Conservation (phyloP, 53 echinoderm and acorn worm genomes). For the Holothuria scabra region DNA sequence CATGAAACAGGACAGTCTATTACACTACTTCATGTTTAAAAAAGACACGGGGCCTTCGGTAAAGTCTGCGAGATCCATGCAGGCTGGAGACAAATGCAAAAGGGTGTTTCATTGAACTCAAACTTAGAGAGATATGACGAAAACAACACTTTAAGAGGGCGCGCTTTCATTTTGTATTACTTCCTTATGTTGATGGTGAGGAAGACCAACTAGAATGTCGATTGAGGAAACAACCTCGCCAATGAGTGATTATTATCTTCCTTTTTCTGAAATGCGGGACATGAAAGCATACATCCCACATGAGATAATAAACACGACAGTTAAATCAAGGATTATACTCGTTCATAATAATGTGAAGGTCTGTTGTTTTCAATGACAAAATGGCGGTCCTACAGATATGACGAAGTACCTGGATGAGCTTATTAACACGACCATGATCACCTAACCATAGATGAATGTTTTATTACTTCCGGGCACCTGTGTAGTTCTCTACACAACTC, state of each 20-base stretch:
- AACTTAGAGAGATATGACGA: too few relatives aligned
- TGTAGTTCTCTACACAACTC: background rate
- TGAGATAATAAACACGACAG: conserved; percentile 7
- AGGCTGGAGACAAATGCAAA: too few relatives aligned
- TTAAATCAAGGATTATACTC: conserved; percentile 4
- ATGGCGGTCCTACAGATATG: conserved; percentile 11
- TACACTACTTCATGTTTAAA: too few relatives aligned
- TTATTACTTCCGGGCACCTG: conserved; percentile 34
- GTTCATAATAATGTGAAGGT: background rate
- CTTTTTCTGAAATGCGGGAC: conserved; percentile 26
- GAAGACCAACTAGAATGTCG: background rate
- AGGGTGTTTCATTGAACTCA: too few relatives aligned
- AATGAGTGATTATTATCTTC: conserved; percentile 26
- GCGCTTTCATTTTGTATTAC: conserved; percentile 16
- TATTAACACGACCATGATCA: conserved; percentile 7
- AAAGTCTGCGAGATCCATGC: too few relatives aligned
- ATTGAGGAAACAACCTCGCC: conserved; percentile 38
- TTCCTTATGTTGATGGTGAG: conserved; percentile 16
- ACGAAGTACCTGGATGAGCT: conserved; percentile 6
- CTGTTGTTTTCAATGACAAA: background rate
- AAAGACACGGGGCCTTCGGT: too few relatives aligned
- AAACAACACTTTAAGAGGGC: background rate
- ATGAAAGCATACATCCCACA: conserved; percentile 24
- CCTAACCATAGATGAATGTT: background rate
- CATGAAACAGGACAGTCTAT: too few relatives aligned